Conservation (phyloP, 2,797 vertebrate genomes). For the Labeo calbasu region DNA sequence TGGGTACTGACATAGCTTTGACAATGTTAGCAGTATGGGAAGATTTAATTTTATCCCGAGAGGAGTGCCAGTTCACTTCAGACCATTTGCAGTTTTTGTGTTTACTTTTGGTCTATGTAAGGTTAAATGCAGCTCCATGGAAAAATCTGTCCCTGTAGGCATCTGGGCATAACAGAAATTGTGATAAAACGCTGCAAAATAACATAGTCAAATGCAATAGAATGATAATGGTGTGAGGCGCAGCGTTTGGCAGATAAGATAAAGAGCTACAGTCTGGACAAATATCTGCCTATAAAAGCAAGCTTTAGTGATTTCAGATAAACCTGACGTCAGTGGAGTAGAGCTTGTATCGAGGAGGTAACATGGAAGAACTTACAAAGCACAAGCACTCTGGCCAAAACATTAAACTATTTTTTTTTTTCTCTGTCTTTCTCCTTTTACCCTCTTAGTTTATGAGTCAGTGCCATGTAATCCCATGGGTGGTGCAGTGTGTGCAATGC, state of each 20-base stretch:
- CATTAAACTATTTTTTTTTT: conserved; percentile 12
- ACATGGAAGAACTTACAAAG: conserved; percentile 58
- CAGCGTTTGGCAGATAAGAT: conserved; percentile 55
- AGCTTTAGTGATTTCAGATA: conserved; percentile 53
- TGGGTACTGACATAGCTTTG: neutral
- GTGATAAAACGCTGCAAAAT: conserved; percentile 49
- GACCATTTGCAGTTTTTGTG: conserved; percentile 4
- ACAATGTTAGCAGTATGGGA: conserved; percentile 1
- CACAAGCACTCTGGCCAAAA: conserved; percentile 46
- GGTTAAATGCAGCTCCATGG: conserved; percentile 11
- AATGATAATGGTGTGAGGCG: conserved; percentile 45
- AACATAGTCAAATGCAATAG: conserved; percentile 51
- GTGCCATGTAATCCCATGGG: conserved; percentile 54
- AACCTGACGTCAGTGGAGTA: conserved; percentile 46
- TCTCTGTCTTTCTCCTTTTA: conserved; percentile 27
- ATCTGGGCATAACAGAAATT: conserved; percentile 30
- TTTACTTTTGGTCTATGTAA: conserved; percentile 7
- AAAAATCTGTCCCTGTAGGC: conserved; percentile 41
- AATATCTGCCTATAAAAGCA: conserved; percentile 55
- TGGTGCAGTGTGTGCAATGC: conserved; percentile 41
- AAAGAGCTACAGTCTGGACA: conserved; percentile 49
- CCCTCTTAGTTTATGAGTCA: conserved; percentile 53
- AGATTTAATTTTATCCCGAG: conserved; percentile 7
- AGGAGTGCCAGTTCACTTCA: neutral
- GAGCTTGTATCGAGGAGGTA: conserved; percentile 42